Conservation (phyloP, 1,140 invertebrate genomes). For the Drosophila seguyi region DNA sequence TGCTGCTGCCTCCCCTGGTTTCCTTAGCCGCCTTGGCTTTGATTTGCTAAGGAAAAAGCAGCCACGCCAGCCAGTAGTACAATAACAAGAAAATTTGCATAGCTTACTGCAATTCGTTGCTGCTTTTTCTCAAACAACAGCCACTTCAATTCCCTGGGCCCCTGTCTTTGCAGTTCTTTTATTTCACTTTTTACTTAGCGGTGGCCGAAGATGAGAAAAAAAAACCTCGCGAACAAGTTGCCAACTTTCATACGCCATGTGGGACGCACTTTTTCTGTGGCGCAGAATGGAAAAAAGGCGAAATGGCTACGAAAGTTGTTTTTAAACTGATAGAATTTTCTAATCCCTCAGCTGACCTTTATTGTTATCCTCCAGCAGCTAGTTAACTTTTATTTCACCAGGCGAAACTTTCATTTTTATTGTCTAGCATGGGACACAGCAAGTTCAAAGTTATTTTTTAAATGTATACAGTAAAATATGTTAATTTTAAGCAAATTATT, state of each 20-base stretch:
- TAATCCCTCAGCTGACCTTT: constrained; percentile 47
- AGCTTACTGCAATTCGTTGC: constrained; percentile 49
- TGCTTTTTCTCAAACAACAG: constrained; percentile 33
- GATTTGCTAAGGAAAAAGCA: constrained; percentile 52
- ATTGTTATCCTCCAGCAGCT: constrained; percentile 38
- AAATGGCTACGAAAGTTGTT: constrained; percentile 43
- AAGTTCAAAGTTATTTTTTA: neutral
- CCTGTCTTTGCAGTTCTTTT: constrained; percentile 43
- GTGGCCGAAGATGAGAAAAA: constrained; percentile 31
- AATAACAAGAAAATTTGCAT: constrained; percentile 57
- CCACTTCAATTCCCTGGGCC: constrained; percentile 61
- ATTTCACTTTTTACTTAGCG: constrained; percentile 65
- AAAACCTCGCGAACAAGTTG: constrained; percentile 58
- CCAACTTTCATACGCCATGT: constrained; percentile 79
- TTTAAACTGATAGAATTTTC: constrained; percentile 64
- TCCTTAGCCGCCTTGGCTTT: constrained; percentile 55
- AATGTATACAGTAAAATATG: neutral
- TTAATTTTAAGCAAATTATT: neutral
- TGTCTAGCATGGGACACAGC: constrained; percentile 6
- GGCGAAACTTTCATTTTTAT: constrained; percentile 44
- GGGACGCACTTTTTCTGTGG: constrained; percentile 69
- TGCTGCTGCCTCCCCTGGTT: constrained; percentile 16
- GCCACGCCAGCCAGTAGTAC: constrained; percentile 32
- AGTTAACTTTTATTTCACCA: constrained; percentile 60
- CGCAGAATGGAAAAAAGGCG: constrained; percentile 14